Percentiles rank a stretch among this genome's conserved stretches.
Conservation (phyloP, 2,113 vertebrate species). For the zebrafish (Danio rerio) region DNA sequence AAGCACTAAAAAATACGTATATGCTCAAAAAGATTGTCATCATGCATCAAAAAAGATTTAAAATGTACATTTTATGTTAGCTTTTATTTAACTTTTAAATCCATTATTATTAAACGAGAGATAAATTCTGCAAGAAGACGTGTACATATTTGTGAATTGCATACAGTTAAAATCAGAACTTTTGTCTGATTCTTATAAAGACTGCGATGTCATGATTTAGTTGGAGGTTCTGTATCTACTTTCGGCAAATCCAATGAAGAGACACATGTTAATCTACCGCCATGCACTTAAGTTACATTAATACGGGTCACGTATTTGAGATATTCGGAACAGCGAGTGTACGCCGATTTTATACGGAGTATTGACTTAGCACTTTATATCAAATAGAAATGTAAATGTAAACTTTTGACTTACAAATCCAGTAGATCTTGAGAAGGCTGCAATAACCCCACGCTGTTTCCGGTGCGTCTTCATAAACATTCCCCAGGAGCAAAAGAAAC, state of each 20-base stretch:
- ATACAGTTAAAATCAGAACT: too few species aligned
- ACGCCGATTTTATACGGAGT: neutral
- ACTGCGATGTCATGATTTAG: too few species aligned
- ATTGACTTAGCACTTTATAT: neutral
- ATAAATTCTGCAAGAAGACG: too few species aligned
- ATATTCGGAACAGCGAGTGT: neutral
- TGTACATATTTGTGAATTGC: too few species aligned
- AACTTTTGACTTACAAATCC: constrained; percentile 17
- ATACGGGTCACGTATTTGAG: neutral
- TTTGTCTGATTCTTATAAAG: too few species aligned
- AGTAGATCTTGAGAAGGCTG: neutral
- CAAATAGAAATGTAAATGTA: constrained; percentile 2
- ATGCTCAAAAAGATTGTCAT: too few species aligned
- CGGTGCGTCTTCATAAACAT: constrained; percentile 63
- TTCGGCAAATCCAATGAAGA: neutral
- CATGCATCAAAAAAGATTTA: too few species aligned
- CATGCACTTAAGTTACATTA: neutral
- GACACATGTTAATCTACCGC: constrained; percentile 33
- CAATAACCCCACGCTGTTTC: constrained; percentile 67
- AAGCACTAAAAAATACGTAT: too few species aligned
- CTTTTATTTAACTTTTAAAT: too few species aligned
- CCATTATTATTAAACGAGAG: too few species aligned
- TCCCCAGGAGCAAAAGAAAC: constrained; percentile 25
- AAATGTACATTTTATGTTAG: too few species aligned
- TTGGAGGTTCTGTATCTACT: neutral